Evolutionary conservation across 2,888 invertebrate genomes (phyloP), one percentile per base, ranked within the genome.

Genomic region (Fragum sueziense): DNA sequence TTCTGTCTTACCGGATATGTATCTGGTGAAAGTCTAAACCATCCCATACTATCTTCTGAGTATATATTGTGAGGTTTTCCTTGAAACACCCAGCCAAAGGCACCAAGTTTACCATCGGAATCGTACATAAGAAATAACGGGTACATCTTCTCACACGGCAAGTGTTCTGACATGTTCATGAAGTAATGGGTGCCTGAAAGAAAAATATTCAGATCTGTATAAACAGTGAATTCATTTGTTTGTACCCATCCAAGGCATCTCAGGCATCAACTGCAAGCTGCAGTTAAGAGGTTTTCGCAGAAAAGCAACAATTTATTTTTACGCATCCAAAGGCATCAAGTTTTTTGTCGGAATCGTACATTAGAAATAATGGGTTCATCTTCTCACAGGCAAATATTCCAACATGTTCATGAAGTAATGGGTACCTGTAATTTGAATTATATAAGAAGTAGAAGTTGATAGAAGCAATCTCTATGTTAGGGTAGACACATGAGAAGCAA

Each of bases 71-170:
- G 80, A 3, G 90, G 89, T n/a, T 81, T 78, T 11, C 91, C 91
- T 74, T 91, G 91, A 81, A 91, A 91, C 62, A 89, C 86, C 90
- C 90, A 90, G 25, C 91, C 91, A 76, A 91, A 91, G 20, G 89
- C 90, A 7, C 90, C 90, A 7, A 91, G 85, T 69, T 88, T 86
- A 0, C 90, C 90, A 54, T 90, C 90, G 14, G 80, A 84, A 75
- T 91, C 87, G 73, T 90, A 90, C 88, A 90, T 88, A 25, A 90
- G 85, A 78, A 90, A 90, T 31, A 90, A 88, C 0, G 91, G 91
- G 77, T 90, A 89, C 31, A 90, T 82, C 37, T 86, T 85, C 84
- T 90, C 90, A 77, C 90, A 90, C 17, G 85, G 86, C 73, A 90
- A 80, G 57, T 86, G 80, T 29, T 77, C 83, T 27, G 89, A 86